Evolutionary conservation across 2,888 invertebrate genomes (phyloP).

Genomic region (Mythimna lalbum): DNA sequence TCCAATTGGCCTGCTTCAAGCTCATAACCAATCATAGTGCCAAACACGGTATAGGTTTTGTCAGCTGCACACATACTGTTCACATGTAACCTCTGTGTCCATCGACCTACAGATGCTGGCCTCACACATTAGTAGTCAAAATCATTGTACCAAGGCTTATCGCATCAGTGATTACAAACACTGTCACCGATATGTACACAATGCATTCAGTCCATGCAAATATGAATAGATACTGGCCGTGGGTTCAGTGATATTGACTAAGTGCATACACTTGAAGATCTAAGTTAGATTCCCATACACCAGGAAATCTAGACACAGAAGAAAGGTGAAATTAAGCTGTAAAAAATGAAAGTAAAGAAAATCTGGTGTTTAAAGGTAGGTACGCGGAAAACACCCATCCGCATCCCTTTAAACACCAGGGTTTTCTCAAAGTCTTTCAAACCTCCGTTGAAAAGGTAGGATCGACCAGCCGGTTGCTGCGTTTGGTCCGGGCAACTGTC

Average conservation of each 20-base stretch:
- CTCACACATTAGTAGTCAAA: not conserved
- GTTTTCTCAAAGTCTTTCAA: no score
- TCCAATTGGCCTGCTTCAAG: no score
- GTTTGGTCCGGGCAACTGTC: no score
- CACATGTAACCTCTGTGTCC: not conserved
- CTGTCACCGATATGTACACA: not conserved
- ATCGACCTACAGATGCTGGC: not conserved
- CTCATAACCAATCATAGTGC: no score
- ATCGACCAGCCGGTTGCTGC: no score
- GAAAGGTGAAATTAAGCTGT: no score
- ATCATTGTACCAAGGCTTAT: slow-evolving; percentile 5
- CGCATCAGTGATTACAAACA: slow-evolving; percentile 15
- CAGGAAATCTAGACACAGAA: not conserved
- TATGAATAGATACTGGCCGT: not conserved
- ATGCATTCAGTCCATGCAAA: slow-evolving; percentile 6
- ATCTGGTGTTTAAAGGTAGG: no score
- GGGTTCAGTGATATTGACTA: not conserved
- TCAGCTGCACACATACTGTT: not conserved
- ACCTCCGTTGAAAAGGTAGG: no score
- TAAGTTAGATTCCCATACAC: not conserved
- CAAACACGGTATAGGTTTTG: no score
- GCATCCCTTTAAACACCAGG: no score
- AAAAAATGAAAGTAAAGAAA: no score
- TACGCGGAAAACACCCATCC: no score
- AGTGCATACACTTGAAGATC: not conserved